phyloP scores from a whole-genome alignment of 2,113 vertebrate species.

The Clarias macrocephalus region DNA sequence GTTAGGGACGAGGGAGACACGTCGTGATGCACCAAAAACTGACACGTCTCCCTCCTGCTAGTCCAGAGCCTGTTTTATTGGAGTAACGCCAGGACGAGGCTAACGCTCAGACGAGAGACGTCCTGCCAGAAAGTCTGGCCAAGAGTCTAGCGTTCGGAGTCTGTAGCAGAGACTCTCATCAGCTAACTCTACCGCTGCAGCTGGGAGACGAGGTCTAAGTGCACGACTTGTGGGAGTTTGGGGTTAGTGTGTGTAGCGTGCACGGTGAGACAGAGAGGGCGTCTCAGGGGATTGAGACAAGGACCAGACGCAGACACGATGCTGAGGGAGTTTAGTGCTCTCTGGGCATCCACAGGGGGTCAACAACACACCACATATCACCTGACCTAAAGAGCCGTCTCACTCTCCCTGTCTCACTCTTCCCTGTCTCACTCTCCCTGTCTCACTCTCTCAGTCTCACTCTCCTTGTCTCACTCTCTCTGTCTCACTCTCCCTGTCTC shows the following conservation, averaged over 20 bases:
- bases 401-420: neutral
- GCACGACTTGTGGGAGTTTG: neutral
- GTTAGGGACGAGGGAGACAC: neutral
- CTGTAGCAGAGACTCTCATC: neutral
- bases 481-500: neutral
- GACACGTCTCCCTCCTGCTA: neutral
- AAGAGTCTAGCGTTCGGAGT: neutral
- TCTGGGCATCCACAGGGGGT: constrained; percentile 36
- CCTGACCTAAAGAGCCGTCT: neutral
- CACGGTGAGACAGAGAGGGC: neutral
- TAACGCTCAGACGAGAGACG: neutral
- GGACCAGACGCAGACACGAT: neutral
- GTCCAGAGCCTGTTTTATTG: neutral
- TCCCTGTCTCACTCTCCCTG: neutral
- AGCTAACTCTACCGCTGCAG: neutral
- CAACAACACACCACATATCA: neutral
- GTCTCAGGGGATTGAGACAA: neutral
- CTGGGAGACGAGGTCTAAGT: constrained; percentile 4
- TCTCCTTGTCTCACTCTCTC: neutral
- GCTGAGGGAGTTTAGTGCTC: constrained; percentile 29
- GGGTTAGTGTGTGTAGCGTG: neutral
- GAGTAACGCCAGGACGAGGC: neutral
- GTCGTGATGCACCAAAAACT: neutral
- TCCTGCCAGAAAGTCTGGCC: neutral
- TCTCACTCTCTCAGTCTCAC: neutral